Evolutionary conservation across 2,113 vertebrate genomes (phyloP).

Genomic region (Deroptyus accipitrinus): DNA sequence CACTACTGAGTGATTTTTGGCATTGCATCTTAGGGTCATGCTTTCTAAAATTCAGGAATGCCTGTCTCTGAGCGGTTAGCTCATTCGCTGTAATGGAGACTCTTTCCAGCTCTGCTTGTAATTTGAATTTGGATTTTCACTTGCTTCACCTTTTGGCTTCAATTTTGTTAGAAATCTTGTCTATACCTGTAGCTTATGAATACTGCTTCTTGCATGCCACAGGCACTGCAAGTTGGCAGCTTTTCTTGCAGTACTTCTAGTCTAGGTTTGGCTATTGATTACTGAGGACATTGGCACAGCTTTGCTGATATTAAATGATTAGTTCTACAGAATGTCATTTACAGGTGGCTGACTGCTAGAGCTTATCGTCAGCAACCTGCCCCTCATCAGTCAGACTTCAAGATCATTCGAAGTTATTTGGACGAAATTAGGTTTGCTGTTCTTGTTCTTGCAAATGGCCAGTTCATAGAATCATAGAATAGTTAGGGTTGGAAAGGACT

Average conservation of each 20-base stretch:
- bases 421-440: background rate
- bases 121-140: background rate
- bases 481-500: too few relatives aligned
- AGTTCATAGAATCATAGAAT: background rate
- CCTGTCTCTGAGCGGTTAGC: background rate
- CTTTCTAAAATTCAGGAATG: background rate
- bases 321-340: background rate
- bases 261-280: background rate
- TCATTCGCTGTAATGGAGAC: background rate
- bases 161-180: background rate
- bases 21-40: background rate
- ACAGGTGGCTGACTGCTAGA: background rate
- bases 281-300: background rate
- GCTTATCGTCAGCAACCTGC: background rate
- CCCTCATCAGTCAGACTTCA: background rate
- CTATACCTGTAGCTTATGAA: background rate
- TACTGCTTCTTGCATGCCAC: background rate
- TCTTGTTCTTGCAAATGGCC: background rate
- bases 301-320: background rate
- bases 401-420: background rate
- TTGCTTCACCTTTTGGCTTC: background rate
- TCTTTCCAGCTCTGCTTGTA: background rate
- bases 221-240: background rate
- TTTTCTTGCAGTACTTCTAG: background rate
- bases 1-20: background rate